Evolutionary conservation across 2,888 invertebrate genomes (phyloP).

Genomic region (Chironomus riparius): DNA sequence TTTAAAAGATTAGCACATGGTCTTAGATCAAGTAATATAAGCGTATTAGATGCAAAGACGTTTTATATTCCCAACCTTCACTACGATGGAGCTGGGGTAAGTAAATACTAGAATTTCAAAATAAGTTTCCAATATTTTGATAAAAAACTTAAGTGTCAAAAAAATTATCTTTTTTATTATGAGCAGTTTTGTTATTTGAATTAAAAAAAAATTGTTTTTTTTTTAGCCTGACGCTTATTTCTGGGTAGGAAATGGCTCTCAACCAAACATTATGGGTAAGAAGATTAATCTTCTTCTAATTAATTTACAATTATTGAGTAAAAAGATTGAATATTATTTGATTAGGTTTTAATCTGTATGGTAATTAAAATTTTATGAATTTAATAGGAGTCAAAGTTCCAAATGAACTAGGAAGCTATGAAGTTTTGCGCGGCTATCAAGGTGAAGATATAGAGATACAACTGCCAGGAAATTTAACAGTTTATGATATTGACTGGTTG

Average conservation of each 20-base stretch:
- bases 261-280: slow-evolving; percentile 64
- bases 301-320: too few species aligned
- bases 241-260: slow-evolving; percentile 84
- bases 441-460: slow-evolving; percentile 89
- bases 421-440: slow-evolving; percentile 74
- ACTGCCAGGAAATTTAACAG: slow-evolving; percentile 72
- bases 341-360: too few species aligned
- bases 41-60: slow-evolving; percentile 82
- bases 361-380: neutral
- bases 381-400: slow-evolving; percentile 52
- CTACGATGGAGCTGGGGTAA: slow-evolving; percentile 63
- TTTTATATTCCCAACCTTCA: slow-evolving; percentile 87
- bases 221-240: slow-evolving; percentile 74
- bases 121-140: too few species aligned
- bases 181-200: too few species aligned
- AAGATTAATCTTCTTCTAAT: too few species aligned
- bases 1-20: slow-evolving; percentile 82
- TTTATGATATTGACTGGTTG: slow-evolving; percentile 82
- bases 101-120: neutral
- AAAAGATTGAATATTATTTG: neutral
- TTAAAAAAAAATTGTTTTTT: slow-evolving; percentile 36
- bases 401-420: slow-evolving; percentile 76
- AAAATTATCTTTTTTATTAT: too few species aligned
- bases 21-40: slow-evolving; percentile 81
- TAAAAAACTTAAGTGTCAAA: too few species aligned